Conservation (phyloP, 2,888 invertebrate genomes). For the Scaptomyza tumidula region DNA sequence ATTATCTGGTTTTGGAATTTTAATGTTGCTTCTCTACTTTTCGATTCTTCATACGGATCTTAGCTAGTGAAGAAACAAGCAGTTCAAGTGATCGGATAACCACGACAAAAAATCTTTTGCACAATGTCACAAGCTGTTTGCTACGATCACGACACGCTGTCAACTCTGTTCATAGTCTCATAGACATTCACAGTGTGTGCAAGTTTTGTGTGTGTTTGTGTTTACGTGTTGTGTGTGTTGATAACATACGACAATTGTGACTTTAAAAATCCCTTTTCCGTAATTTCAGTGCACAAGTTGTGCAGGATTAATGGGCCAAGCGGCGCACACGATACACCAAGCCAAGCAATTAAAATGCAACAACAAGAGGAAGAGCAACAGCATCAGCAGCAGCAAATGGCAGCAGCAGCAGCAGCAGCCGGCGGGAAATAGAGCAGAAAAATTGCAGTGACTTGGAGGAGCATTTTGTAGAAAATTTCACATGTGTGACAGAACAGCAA, state of each 20-base stretch:
- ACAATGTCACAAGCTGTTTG: background rate
- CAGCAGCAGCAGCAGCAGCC: conserved; percentile 17
- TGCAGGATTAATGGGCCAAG: conserved; percentile 78
- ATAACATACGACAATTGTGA: conserved; percentile 79
- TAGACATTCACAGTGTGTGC: conserved; percentile 12
- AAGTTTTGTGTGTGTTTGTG: background rate
- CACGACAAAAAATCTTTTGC: background rate
- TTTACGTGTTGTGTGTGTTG: conserved; percentile 38
- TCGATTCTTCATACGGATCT: no score
- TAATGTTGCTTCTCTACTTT: no score
- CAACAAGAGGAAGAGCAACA: conserved; percentile 43
- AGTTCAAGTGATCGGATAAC: background rate
- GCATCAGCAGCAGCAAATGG: conserved; percentile 17
- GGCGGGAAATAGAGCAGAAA: conserved; percentile 77
- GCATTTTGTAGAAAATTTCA: conserved; percentile 68
- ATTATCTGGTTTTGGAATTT: no score
- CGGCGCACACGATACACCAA: conserved; percentile 58
- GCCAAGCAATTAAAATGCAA: conserved; percentile 77
- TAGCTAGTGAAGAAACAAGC: background rate
- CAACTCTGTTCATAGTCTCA: conserved; percentile 9
- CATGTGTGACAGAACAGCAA: conserved; percentile 71
- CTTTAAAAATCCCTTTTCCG: conserved; percentile 76
- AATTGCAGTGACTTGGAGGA: conserved; percentile 75
- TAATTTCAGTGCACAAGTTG: conserved; percentile 75
- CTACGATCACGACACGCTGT: background rate